Evolutionary conservation across 2,113 vertebrate species (phyloP).

Genomic region (Hyperopisus bebe): DNA sequence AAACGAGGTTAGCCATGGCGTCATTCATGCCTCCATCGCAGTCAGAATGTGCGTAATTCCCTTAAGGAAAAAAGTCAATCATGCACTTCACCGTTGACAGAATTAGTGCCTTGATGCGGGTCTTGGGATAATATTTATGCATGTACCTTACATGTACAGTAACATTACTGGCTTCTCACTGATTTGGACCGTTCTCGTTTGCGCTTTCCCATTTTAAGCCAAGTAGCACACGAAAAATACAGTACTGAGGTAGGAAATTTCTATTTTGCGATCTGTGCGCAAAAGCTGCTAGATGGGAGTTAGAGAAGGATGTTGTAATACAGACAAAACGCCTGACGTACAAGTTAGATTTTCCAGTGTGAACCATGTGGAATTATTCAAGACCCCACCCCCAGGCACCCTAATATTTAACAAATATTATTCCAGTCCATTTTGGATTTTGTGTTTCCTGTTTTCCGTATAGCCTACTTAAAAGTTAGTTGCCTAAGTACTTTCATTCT

Average conservation of each 20-base stretch:
- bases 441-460: background rate
- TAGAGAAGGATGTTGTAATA: background rate
- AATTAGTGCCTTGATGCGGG: constrained; percentile 24
- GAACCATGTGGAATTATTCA: background rate
- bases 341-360: background rate
- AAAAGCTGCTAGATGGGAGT: background rate
- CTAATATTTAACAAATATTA: background rate
- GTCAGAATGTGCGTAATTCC: constrained; percentile 16
- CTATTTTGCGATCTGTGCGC: background rate
- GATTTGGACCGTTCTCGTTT: background rate
- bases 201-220: background rate
- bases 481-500: background rate
- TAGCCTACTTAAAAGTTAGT: background rate
- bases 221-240: background rate
- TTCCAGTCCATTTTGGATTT: background rate
- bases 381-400: background rate
- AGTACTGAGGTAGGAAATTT: background rate
- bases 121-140: background rate
- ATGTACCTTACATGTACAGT: constrained; percentile 21
- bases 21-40: constrained; percentile 31
- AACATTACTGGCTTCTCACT: background rate
- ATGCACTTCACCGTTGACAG: constrained; percentile 12
- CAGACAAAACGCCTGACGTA: background rate
- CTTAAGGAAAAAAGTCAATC: constrained; percentile 8
- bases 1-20: constrained; percentile 31